Conservation (phyloP, 1,140 invertebrate genomes). For the Diachasma alloeum region DNA sequence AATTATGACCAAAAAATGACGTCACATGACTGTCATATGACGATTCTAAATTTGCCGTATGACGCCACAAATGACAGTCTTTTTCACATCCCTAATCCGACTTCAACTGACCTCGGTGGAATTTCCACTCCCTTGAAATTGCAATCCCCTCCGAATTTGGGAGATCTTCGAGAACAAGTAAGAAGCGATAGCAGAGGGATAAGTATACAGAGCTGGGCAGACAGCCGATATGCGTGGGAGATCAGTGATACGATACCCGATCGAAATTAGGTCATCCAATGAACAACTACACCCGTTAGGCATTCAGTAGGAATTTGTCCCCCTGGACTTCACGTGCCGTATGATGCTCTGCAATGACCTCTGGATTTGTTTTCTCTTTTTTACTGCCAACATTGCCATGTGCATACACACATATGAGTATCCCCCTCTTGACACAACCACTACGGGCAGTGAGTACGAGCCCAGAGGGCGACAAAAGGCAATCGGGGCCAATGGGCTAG, state of each 20-base stretch:
- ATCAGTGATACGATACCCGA: background rate
- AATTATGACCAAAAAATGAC: too few relatives aligned
- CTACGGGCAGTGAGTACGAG: conserved; percentile 10
- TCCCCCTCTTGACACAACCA: background rate
- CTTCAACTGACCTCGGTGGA: too few relatives aligned
- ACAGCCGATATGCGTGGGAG: background rate
- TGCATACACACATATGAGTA: background rate
- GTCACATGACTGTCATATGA: too few relatives aligned
- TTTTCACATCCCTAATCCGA: too few relatives aligned
- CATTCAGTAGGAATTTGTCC: background rate
- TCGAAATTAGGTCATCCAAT: conserved; percentile 1
- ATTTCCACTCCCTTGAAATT: too few relatives aligned
- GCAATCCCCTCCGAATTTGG: too few relatives aligned
- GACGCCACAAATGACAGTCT: too few relatives aligned
- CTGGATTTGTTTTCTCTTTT: background rate
- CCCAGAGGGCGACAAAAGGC: conserved; percentile 49
- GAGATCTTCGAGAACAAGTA: background rate
- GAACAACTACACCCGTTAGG: conserved; percentile 7
- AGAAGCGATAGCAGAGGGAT: background rate
- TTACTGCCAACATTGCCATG: background rate
- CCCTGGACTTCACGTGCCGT: background rate
- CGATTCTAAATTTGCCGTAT: too few relatives aligned
- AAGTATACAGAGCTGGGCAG: background rate
- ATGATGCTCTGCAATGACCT: background rate
- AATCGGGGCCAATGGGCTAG: conserved; percentile 54